Evolutionary conservation across 92 coral and sea anemone genomes (phyloP).

Genomic region (Zoanthus sansibaricus): DNA sequence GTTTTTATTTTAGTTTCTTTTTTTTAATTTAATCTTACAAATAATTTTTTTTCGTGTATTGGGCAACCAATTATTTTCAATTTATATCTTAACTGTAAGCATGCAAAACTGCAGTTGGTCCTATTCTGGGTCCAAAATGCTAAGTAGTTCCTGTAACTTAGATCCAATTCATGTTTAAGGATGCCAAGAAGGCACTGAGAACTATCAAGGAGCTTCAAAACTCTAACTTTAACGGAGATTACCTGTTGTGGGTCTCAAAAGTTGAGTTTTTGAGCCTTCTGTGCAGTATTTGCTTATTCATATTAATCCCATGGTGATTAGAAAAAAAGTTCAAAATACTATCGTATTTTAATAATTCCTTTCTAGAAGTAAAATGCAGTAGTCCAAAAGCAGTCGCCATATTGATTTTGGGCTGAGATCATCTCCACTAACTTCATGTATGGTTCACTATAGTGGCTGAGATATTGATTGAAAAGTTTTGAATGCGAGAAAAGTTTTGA

Average conservation of each 20-base stretch:
- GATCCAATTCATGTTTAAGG: constrained; percentile 1
- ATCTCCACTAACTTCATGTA: not conserved
- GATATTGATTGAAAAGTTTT: too few relatives aligned
- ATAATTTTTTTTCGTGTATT: not conserved
- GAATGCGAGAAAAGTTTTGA: too few relatives aligned
- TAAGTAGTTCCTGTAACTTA: not conserved
- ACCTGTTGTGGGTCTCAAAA: constrained; percentile 5
- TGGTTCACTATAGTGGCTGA: not conserved
- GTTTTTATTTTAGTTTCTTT: constrained; percentile 1
- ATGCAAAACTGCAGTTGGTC: not conserved
- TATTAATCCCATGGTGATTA: not conserved
- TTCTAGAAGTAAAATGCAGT: not conserved
- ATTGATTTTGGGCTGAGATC: not conserved
- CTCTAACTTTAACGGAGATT: not conserved
- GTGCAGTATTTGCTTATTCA: constrained; percentile 4
- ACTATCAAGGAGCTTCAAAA: not conserved
- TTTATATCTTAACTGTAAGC: not conserved
- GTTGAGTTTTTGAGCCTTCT: not conserved
- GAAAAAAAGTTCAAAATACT: not conserved
- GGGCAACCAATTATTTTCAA: not conserved
- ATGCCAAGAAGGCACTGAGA: not conserved
- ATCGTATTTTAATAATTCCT: constrained; percentile 4
- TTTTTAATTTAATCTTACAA: not conserved
- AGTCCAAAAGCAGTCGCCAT: not conserved
- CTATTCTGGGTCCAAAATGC: not conserved